Evolutionary conservation across 2,797 vertebrate genomes (phyloP).

Genomic region (Myotis pilosus): DNA sequence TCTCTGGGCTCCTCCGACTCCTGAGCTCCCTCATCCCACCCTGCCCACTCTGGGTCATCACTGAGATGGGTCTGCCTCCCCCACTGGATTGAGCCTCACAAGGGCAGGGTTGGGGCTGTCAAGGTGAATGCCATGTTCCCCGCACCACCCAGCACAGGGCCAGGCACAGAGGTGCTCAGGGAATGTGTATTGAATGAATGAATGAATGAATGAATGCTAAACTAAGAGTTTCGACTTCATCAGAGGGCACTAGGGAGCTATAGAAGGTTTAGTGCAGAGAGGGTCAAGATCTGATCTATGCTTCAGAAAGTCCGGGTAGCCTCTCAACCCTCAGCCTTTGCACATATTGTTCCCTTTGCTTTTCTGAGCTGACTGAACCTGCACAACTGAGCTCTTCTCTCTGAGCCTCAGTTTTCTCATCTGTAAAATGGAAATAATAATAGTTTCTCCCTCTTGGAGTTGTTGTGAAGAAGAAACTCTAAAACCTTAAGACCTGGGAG

Average conservation of each 20-base stretch:
- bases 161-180: neutral
- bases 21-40: neutral
- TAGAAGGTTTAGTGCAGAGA: neutral
- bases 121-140: neutral
- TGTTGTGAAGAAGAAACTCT: neutral
- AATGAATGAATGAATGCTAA: neutral
- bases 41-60: neutral
- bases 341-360: neutral
- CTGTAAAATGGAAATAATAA: neutral
- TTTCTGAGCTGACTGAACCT: neutral
- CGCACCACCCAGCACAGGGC: neutral
- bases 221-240: neutral
- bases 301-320: neutral
- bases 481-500: neutral
- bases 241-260: neutral
- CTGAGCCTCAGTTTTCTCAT: neutral
- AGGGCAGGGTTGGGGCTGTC: neutral
- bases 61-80: neutral
- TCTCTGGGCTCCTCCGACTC: neutral
- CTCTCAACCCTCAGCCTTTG: neutral
- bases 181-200: neutral
- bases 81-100: neutral
- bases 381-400: neutral
- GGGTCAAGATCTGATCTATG: neutral
- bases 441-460: neutral